These are phyloP conservation scores for Agapetus fuscipes DNA, from an alignment of 2,888 invertebrate species.

Conservation along the genomic window DNA sequence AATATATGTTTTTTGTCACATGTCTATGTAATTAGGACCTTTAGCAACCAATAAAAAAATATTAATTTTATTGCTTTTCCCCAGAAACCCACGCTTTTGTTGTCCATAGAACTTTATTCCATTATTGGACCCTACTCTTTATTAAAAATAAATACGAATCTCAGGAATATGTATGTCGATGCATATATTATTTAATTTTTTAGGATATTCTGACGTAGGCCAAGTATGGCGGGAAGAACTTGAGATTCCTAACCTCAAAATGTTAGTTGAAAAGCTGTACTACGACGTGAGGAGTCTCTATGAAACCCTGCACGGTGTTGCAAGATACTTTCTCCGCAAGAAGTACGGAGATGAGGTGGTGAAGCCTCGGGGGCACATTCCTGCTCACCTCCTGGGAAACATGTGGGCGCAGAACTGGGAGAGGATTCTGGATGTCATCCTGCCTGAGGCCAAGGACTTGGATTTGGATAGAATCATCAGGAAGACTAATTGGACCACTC, in stretches of 20 bases:
- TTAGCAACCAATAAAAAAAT: no score
- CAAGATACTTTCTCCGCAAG: conserved; percentile 45
- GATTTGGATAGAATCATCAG: conserved; percentile 44
- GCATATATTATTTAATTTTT: no score
- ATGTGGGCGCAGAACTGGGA: conserved; percentile 69
- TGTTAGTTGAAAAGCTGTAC: conserved; percentile 44
- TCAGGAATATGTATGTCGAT: no score
- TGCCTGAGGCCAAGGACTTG: conserved; percentile 35
- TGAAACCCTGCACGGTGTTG: conserved; percentile 60
- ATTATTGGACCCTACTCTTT: no score
- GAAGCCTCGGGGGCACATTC: conserved; percentile 47
- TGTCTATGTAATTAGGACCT: no score
- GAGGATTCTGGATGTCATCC: conserved; percentile 44
- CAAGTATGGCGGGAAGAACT: conserved; percentile 56
- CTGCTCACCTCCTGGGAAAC: conserved; percentile 59
- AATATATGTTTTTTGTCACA: no score
- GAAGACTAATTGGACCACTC: conserved; percentile 44
- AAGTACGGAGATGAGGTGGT: conserved; percentile 46
- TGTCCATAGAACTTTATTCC: no score
- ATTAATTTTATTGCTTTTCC: no score
- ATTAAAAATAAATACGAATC: no score
- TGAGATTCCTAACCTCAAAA: conserved; percentile 48
- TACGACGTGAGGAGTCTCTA: conserved; percentile 54
- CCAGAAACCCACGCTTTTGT: no score
- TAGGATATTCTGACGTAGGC: conserved; percentile 55